Conservation (phyloP, 2,797 vertebrate genomes). For the Hybognathus amarus region DNA sequence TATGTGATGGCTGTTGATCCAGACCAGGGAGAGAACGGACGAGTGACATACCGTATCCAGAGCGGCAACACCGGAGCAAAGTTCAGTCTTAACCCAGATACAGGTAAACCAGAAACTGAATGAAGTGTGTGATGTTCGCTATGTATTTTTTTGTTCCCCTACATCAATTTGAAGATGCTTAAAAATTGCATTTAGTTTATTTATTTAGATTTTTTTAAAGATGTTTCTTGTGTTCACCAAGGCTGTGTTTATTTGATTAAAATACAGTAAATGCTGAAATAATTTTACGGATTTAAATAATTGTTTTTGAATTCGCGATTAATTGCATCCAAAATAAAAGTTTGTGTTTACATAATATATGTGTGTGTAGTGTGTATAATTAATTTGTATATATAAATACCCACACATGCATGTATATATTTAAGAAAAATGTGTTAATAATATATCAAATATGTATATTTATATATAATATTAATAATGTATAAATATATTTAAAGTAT, state of each 20-base stretch:
- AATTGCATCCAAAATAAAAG: too few relatives aligned
- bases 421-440: too few relatives aligned
- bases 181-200: neutral
- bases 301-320: too few relatives aligned
- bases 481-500: too few relatives aligned
- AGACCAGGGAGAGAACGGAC: constrained; percentile 91
- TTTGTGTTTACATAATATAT: too few relatives aligned
- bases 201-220: neutral
- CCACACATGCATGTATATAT: too few relatives aligned
- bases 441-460: too few relatives aligned
- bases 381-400: too few relatives aligned
- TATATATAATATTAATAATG: too few relatives aligned
- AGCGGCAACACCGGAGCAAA: constrained; percentile 82
- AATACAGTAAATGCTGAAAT: neutral
- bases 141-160: neutral
- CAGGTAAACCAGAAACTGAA: constrained; percentile 78
- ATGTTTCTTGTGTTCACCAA: neutral
- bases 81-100: constrained; percentile 89
- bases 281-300: neutral
- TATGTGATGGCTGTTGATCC: constrained; percentile 88
- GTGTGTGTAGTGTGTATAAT: too few relatives aligned
- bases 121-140: neutral
- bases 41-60: constrained; percentile 86
- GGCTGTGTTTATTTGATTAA: neutral
- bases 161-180: neutral